Evolutionary conservation across 1,140 invertebrate species (phyloP).

Genomic region (Zaprionus taronus): DNA sequence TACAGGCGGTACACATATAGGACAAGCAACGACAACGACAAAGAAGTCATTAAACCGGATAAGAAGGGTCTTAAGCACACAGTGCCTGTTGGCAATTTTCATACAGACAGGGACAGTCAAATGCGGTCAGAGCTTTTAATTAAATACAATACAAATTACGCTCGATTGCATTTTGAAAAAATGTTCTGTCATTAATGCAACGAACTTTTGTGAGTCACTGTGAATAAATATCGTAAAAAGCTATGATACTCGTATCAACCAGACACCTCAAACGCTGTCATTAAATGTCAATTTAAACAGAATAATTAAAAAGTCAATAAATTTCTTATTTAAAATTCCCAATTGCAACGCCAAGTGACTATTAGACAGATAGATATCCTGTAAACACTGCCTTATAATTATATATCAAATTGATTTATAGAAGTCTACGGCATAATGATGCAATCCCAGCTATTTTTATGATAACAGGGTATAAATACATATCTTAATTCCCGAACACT

Average conservation of each 20-base stretch:
- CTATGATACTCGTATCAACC: not conserved
- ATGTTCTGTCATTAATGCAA: not conserved
- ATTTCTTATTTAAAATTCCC: not conserved
- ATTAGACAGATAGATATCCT: not conserved
- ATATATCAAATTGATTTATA: not conserved
- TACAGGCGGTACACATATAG: not conserved
- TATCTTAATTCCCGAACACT: not conserved
- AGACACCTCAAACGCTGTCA: constrained; percentile 3
- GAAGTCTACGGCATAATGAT: not conserved
- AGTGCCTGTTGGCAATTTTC: not conserved
- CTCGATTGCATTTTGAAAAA: not conserved
- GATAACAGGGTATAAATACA: constrained; percentile 10
- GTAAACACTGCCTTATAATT: not conserved
- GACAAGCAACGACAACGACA: not conserved
- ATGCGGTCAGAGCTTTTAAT: not conserved
- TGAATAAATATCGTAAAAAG: not conserved
- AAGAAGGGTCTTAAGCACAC: not conserved
- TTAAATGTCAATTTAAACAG: constrained; percentile 9
- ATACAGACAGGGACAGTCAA: not conserved
- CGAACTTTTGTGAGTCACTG: constrained; percentile 1
- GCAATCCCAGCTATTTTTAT: not conserved
- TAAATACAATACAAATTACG: not conserved
- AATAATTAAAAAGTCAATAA: constrained; percentile 7
- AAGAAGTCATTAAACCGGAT: constrained; percentile 4
- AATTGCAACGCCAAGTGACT: not conserved